A percentile compares a stretch with the other conserved stretches of the same genome.
phyloP scores from a whole-genome alignment of 2,797 vertebrate genomes.

The Melopsittacus undulatus region DNA sequence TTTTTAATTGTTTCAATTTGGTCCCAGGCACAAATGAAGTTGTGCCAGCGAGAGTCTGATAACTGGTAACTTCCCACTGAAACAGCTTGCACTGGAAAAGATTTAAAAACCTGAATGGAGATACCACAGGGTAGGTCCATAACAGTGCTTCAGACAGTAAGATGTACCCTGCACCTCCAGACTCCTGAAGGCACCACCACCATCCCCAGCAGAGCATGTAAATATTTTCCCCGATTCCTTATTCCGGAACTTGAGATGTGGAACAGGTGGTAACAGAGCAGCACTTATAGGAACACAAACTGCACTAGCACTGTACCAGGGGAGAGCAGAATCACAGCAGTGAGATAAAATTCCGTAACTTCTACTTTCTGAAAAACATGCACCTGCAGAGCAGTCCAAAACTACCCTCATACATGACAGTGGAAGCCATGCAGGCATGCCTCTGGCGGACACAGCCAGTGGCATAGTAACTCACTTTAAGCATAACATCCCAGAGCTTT shows the following conservation, averaged over 20 bases:
- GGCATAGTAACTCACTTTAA: not conserved
- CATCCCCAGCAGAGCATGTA: not conserved
- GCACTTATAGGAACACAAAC: not conserved
- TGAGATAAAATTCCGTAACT: not conserved
- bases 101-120: not conserved
- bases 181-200: not conserved
- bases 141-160: not conserved
- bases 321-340: not conserved
- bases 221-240: not conserved
- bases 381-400: not conserved
- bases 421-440: not conserved
- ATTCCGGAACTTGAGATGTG: not conserved
- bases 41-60: not conserved
- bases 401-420: not conserved
- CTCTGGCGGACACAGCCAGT: not conserved
- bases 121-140: not conserved
- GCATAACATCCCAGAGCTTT: not conserved
- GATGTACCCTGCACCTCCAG: not conserved
- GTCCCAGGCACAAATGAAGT: not conserved
- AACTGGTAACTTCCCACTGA: not conserved
- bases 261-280: not conserved
- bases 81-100: not conserved
- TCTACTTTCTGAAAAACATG: not conserved
- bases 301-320: not conserved
- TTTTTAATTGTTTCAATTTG: not conserved